Evolutionary conservation across 1,140 invertebrate species (phyloP).

Genomic region (Asbolus verrucosus): DNA sequence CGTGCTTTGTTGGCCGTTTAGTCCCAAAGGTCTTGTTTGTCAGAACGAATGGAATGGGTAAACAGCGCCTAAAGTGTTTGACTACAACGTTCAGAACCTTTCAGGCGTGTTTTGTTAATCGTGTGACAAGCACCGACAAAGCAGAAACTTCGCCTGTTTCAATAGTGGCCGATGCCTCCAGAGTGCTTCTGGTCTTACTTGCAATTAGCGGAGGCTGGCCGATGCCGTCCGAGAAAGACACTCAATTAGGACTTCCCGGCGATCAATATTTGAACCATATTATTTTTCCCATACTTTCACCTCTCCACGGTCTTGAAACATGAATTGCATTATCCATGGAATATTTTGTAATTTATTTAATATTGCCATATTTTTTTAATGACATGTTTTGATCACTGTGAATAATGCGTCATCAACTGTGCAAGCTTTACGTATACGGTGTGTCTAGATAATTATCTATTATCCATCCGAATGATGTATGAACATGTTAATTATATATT

Average conservation of each 20-base stretch:
- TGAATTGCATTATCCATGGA: too few species aligned
- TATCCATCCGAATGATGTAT: slow-evolving; percentile 2
- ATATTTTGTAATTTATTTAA: too few species aligned
- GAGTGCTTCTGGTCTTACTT: slow-evolving; percentile 49
- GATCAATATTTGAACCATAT: slow-evolving; percentile 3
- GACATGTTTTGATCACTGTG: neutral
- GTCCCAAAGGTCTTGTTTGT: slow-evolving; percentile 42
- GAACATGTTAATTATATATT: slow-evolving; percentile 2
- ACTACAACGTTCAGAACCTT: slow-evolving; percentile 42
- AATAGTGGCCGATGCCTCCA: slow-evolving; percentile 35
- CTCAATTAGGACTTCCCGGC: slow-evolving; percentile 1
- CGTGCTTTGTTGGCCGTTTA: slow-evolving; percentile 42
- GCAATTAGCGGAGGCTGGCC: slow-evolving; percentile 41
- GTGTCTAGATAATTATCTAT: slow-evolving; percentile 3
- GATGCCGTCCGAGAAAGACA: slow-evolving; percentile 12
- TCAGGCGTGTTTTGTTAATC: slow-evolving; percentile 49
- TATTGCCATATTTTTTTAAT: neutral
- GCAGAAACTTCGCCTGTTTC: slow-evolving; percentile 43
- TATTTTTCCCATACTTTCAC: too few species aligned
- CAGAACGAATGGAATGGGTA: slow-evolving; percentile 46
- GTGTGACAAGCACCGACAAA: slow-evolving; percentile 48
- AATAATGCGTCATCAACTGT: slow-evolving; percentile 4
- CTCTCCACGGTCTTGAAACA: too few species aligned
- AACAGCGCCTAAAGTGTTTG: slow-evolving; percentile 49
- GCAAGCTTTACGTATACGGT: slow-evolving; percentile 1